Percentiles rank a stretch among this genome's conserved stretches.
Evolutionary conservation across 1,140 invertebrate genomes (phyloP).

Genomic region (Acarapis woodi): DNA sequence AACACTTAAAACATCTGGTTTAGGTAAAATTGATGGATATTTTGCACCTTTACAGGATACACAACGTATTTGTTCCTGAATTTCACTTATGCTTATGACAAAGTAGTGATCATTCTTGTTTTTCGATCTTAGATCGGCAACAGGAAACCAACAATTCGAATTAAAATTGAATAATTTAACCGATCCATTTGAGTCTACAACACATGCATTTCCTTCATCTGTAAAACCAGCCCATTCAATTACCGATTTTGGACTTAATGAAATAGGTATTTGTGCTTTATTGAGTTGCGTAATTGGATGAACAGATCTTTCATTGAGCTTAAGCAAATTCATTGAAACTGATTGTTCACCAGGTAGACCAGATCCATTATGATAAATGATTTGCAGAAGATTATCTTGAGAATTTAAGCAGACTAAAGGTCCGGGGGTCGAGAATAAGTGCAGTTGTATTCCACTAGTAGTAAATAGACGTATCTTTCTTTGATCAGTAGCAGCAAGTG

Average conservation of each 20-base stretch:
- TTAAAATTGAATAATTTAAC: conserved; percentile 17
- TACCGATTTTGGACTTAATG: conserved; percentile 33
- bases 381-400: conserved; percentile 32
- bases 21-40: conserved; percentile 55
- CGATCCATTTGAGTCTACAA: conserved; percentile 29
- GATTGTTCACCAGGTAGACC: conserved; percentile 17
- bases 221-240: conserved; percentile 53
- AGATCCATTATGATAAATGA: conserved; percentile 39
- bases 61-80: conserved; percentile 35
- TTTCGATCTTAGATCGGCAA: conserved; percentile 17
- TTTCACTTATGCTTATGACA: conserved; percentile 42
- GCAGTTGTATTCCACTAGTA: conserved; percentile 49
- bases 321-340: conserved; percentile 4
- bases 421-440: conserved; percentile 38
- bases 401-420: conserved; percentile 35
- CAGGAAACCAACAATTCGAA: conserved; percentile 9
- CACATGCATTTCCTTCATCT: conserved; percentile 29
- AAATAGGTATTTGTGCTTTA: conserved; percentile 21
- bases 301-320: background rate
- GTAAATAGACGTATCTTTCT: conserved; percentile 50
- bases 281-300: background rate
- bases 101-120: conserved; percentile 49
- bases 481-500: conserved; percentile 41
- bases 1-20: conserved; percentile 39
- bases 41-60: conserved; percentile 56